Conservation (phyloP, 2,888 invertebrate species). For the Lasius fuliginosus region DNA sequence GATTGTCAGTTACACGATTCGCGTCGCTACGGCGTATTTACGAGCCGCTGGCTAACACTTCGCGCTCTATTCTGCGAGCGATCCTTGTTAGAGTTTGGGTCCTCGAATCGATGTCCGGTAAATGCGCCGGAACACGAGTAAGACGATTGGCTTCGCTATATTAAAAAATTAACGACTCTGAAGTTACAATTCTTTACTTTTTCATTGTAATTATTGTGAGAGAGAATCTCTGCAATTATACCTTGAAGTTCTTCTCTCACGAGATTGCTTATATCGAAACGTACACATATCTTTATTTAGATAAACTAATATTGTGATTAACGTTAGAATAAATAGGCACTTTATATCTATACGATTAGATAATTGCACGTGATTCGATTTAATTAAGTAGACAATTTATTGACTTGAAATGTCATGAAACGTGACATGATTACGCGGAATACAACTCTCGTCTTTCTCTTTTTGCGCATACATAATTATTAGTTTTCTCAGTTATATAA, state of each 20-base stretch:
- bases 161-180: neutral
- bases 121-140: neutral
- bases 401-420: neutral
- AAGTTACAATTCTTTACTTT: neutral
- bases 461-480: constrained; percentile 1
- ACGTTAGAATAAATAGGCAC: neutral
- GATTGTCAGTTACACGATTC: constrained; percentile 39
- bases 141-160: neutral
- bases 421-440: neutral
- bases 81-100: neutral
- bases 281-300: neutral
- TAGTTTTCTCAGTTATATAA: constrained; percentile 11
- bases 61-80: constrained; percentile 7
- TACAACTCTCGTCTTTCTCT: neutral
- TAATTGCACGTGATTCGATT: neutral
- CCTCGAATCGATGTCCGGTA: neutral
- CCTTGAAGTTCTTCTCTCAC: neutral
- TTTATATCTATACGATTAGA: neutral
- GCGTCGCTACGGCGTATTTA: constrained; percentile 44
- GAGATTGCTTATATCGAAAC: neutral
- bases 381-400: neutral
- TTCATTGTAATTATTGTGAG: neutral
- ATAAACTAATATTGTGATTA: constrained; percentile 14
- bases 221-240: neutral
- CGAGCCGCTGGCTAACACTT: neutral